A percentile compares a stretch with the other conserved stretches of the same genome.
These are phyloP conservation scores for Lycorma delicatula DNA, from an alignment of 1,140 invertebrate species.

Conservation along the genomic window DNA sequence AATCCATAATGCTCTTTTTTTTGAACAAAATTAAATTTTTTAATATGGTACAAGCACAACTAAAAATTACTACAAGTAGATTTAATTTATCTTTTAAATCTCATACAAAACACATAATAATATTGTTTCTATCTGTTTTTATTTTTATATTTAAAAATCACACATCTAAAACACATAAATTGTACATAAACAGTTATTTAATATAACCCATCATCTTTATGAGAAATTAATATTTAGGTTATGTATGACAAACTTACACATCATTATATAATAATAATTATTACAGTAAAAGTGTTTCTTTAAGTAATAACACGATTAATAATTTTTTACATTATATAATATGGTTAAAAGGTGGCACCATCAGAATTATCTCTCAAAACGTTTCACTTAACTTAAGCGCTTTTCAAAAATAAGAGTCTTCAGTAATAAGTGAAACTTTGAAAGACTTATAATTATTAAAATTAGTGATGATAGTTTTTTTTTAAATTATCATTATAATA, in stretches of 20 bases:
- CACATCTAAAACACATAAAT: constrained; percentile 30
- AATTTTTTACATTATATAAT: constrained; percentile 55
- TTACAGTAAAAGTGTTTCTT: constrained; percentile 29
- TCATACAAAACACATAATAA: background rate
- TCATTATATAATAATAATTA: constrained; percentile 26
- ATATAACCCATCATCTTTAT: no score
- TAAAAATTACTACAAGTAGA: no score
- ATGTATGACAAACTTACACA: constrained; percentile 31
- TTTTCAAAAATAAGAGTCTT: constrained; percentile 21
- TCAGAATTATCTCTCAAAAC: constrained; percentile 25
- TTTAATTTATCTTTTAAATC: no score
- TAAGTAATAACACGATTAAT: constrained; percentile 38
- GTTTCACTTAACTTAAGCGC: constrained; percentile 23
- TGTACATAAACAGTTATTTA: constrained; percentile 1
- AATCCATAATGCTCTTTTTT: no score
- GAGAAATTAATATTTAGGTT: constrained; percentile 13
- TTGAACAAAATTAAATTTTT: no score
- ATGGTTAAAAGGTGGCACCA: constrained; percentile 43
- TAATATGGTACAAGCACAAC: no score
- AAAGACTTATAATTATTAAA: background rate
- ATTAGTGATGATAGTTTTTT: background rate
- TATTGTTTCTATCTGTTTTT: background rate
- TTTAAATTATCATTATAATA: background rate
- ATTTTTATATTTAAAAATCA: no score
- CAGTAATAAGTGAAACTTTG: background rate